Conservation (phyloP, 2,797 vertebrate species). For the Phylloscopus collybita region DNA sequence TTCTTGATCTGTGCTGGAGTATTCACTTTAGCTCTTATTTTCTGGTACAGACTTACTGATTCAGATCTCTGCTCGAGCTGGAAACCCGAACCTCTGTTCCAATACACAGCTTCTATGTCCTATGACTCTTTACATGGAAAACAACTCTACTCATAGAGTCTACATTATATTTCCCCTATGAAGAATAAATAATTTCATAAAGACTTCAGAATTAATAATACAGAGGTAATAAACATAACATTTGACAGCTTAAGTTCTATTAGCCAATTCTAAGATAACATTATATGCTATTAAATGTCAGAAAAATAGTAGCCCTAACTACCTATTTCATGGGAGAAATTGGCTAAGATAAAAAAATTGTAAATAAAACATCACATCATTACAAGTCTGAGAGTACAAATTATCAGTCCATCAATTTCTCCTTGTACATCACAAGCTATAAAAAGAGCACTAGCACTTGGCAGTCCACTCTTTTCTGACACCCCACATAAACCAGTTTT, state of each 20-base stretch:
- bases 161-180: background rate
- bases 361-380: background rate
- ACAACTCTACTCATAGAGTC: background rate
- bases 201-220: background rate
- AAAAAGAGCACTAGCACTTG: background rate
- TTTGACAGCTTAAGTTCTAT: background rate
- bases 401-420: background rate
- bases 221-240: background rate
- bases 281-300: background rate
- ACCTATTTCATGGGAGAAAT: background rate
- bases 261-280: background rate
- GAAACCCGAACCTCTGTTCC: background rate
- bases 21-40: background rate
- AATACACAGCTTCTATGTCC: fast-evolving
- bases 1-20: background rate
- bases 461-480: background rate
- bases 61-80: background rate
- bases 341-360: background rate
- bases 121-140: background rate
- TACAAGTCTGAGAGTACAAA: background rate
- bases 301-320: background rate
- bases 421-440: background rate
- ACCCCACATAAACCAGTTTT: background rate
- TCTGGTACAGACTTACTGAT: background rate
- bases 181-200: background rate